Base-by-base conservation (phyloP, 53 echinoderm and acorn worm species). In the Pentamera pediparva region DNA sequence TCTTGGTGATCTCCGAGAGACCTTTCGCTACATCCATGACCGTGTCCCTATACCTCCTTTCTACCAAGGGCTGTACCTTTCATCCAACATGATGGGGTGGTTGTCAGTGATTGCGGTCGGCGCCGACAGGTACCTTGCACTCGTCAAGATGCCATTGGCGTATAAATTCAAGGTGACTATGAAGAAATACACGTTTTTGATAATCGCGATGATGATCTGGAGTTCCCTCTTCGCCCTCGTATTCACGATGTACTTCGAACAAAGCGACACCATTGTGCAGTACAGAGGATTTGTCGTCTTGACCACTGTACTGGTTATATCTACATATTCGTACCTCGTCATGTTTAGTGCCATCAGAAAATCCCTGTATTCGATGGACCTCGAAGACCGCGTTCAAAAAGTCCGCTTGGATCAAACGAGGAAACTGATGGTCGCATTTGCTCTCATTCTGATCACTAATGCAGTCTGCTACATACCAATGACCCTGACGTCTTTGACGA, bases 1-100 rank as follows among this genome's bases (percentile, higher is more conserved):
- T 43, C 12, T 32, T 69, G 0, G 48, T 49, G 0, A 69, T 69
- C 25, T 18, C 70, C 19, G 70, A 69, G 70, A 69, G 30, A 69
- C 70, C 7, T 39, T 31, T 37, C 37, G 35, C 20, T 62, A 35
- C 24, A 32, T 22, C 19, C 63, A 34, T 17, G 25, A 62, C 25
- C 4, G 18, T 19, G 13, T 32, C 35, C 37, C 63, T 11, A 62
- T 62, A 35, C 37, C 63, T 22, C 6, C 18, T 10, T 11, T 33
- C 18, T 62, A 36, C 37, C 37, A 38, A 19, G 63, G 37, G 6
- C 18, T 62, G 5, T 36, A 22, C 12, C 9, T 36, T n/a, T 36
- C 37, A 12, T 37, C 63, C 2, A 36, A 19, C 28, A 12, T 69
- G 6, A 31, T 43, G 15, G 25, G 47, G 11, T 69, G 18, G 25